Conservation (phyloP, 2,797 vertebrate species). For the Peromyscus nudipes region DNA sequence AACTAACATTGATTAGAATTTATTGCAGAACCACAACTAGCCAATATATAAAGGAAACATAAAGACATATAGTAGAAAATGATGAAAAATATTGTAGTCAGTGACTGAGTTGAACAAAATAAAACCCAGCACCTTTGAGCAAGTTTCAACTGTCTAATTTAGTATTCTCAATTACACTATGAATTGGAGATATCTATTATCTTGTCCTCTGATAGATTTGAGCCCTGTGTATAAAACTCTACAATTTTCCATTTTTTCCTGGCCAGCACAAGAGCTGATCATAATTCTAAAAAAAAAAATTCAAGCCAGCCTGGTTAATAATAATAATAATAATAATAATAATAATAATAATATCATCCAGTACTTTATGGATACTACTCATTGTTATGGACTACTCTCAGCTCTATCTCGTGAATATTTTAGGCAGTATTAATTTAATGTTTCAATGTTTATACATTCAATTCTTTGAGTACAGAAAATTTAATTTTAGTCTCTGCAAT, state of each 20-base stretch:
- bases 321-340: too few species aligned
- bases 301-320: not conserved
- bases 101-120: not conserved
- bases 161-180: not conserved
- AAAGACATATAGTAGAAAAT: not conserved
- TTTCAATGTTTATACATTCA: not conserved
- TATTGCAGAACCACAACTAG: not conserved
- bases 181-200: not conserved
- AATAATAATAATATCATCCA: not conserved
- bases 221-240: not conserved
- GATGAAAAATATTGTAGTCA: not conserved
- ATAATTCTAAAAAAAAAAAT: not conserved
- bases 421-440: not conserved
- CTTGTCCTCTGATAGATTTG: not conserved
- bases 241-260: not conserved
- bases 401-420: not conserved
- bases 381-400: not conserved
- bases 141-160: not conserved
- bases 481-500: conserved; percentile 3
- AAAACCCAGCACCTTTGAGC: not conserved
- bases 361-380: not conserved
- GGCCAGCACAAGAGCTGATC: not conserved
- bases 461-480: not conserved
- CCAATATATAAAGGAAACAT: conserved; percentile 5
- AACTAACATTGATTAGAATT: not conserved